phyloP scores from a whole-genome alignment of 2,113 vertebrate genomes.

The Stigmatopora nigra region DNA sequence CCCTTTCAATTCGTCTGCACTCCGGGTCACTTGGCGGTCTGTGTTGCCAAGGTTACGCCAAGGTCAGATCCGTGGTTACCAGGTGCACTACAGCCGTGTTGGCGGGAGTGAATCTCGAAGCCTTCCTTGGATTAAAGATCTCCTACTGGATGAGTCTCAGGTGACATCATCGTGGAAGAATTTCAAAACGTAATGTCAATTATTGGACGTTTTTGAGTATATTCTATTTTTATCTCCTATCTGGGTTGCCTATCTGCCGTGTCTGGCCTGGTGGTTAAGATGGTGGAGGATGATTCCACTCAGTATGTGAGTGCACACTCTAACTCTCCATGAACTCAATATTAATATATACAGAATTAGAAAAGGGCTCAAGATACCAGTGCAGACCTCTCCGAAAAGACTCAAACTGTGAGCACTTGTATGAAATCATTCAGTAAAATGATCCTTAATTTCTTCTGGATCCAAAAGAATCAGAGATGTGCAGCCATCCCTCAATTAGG shows the following conservation, averaged over 20 bases:
- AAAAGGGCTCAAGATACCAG: background rate
- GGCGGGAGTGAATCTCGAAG: constrained; percentile 81
- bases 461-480: no score
- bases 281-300: constrained; percentile 90
- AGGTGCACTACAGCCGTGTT: constrained; percentile 85
- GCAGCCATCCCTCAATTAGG: background rate
- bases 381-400: background rate
- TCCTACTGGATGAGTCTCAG: constrained; percentile 90
- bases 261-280: constrained; percentile 67
- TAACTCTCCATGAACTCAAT: constrained; percentile 16
- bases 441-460: background rate
- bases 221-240: constrained; percentile 33
- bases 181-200: constrained; percentile 21
- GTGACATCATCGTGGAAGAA: constrained; percentile 60
- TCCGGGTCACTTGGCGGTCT: constrained; percentile 84
- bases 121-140: constrained; percentile 84
- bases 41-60: constrained; percentile 82
- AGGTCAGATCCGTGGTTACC: constrained; percentile 90
- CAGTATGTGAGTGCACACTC: constrained; percentile 82
- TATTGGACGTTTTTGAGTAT: constrained; percentile 30
- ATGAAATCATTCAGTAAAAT: background rate
- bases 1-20: constrained; percentile 83
- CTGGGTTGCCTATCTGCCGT: constrained; percentile 58
- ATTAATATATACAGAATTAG: constrained; percentile 11
- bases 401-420: background rate